Evolutionary conservation across 2,888 invertebrate species (phyloP), one percentile per base, ranked within the genome.

Genomic region (Habroteleia sp.): DNA sequence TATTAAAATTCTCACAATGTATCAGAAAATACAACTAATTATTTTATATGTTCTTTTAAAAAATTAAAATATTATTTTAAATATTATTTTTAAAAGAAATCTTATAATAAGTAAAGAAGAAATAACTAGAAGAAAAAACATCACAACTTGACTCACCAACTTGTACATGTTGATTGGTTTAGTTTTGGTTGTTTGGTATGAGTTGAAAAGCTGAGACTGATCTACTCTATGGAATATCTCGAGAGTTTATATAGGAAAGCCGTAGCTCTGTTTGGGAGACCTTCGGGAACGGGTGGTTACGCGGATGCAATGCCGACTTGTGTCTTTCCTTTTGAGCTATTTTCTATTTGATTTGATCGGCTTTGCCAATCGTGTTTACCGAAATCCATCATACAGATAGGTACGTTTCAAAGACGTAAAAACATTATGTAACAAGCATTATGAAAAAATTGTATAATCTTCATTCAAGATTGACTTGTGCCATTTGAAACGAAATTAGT

Each of bases 91-190:
- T n/a, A n/a, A n/a, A n/a, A n/a, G n/a, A n/a, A n/a, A n/a, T n/a
- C n/a, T n/a, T n/a, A n/a, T n/a, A n/a, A n/a, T n/a, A n/a, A n/a
- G n/a, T n/a, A n/a, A n/a, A n/a, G n/a, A n/a, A n/a, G n/a, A n/a
- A n/a, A n/a, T n/a, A n/a, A n/a, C n/a, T n/a, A n/a, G n/a, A n/a
- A n/a, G 2, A 29, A 29, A 29, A 6, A 33, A 23, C 60, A 29
- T 11, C 60, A 23, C 42, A 56, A 56, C 25, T 25, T 3, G 20
- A 83, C 92, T 91, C 89, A 92, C 92, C 90, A 92, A 90, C 84
- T 91, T 92, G 90, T 90, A 91, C 92, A 92, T 92, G 89, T 90
- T 90, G 90, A 84, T 84, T 86, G 72, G 77, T 69, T 79, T 77
- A 76, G 52, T 52, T 65, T 63, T 68, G 77, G 62, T 77, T 74